phyloP scores from a whole-genome alignment of 2,888 invertebrate genomes.

The Crioceris asparagi region DNA sequence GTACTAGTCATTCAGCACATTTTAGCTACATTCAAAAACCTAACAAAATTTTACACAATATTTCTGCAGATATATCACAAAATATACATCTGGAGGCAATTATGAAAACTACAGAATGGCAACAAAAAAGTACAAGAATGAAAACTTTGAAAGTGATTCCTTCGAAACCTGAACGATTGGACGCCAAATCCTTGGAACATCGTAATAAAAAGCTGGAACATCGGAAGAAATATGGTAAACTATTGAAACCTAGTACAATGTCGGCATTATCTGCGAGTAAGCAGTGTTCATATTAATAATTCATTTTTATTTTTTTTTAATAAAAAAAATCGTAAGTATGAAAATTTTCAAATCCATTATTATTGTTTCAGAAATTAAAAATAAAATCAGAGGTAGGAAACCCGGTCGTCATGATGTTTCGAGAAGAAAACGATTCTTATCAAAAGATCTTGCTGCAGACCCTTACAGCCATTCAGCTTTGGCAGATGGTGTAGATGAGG shows the following conservation, averaged over 20 bases:
- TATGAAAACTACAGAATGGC: slow-evolving; percentile 71
- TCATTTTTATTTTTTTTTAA: too few relatives aligned
- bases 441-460: slow-evolving; percentile 22
- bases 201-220: slow-evolving; percentile 38
- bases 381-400: slow-evolving; percentile 33
- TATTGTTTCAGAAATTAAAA: slow-evolving; percentile 30
- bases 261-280: slow-evolving; percentile 40
- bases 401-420: slow-evolving; percentile 25
- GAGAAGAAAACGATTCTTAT: slow-evolving; percentile 26
- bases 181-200: slow-evolving; percentile 30
- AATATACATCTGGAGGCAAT: slow-evolving; percentile 60
- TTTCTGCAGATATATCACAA: slow-evolving; percentile 50
- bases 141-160: slow-evolving; percentile 32
- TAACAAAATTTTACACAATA: too few relatives aligned
- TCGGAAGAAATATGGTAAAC: slow-evolving; percentile 40
- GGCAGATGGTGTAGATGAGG: slow-evolving; percentile 23
- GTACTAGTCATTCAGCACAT: too few relatives aligned
- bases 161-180: slow-evolving; percentile 29
- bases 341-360: too few relatives aligned
- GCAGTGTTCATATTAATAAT: too few relatives aligned
- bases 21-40: too few relatives aligned
- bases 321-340: too few relatives aligned
- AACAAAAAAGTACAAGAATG: slow-evolving; percentile 50
- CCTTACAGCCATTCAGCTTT: background rate
- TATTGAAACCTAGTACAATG: slow-evolving; percentile 41